Evolutionary conservation across 2,113 vertebrate genomes (phyloP), one percentile per base, ranked within the genome.

Genomic region (Clupea harengus): DNA sequence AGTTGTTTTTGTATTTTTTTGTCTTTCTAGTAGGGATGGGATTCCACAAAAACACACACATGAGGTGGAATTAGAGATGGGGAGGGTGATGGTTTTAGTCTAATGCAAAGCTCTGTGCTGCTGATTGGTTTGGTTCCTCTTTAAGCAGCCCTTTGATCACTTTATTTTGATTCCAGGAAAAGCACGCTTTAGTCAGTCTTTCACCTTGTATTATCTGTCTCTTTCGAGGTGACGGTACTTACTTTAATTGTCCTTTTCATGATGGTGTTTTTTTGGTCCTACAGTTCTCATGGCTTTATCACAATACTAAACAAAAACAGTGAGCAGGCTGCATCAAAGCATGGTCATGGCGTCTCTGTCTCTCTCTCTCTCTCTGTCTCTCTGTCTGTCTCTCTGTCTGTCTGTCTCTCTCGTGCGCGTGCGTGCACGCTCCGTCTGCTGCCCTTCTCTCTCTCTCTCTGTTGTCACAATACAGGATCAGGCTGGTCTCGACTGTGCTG

Each of bases 1-100:
- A 85, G 90, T 93, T 94, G 94, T 93, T 95, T 89, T 93, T 93
- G 91, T 81, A 6, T 39, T n/a, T 64, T 47, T 82, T 22, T 18
- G n/a, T 84, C 39, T 67, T 85, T 88, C 72, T 84, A 85, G 52
- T 90, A 83, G 89, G 47, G 49, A 80, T 45, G 89, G 47, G 49
- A 80, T 45, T 87, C 84, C 49, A 67, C 87, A 83, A 90, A 89
- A 91, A 90, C 87, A 88, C 85, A 83, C 84, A 86, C 54, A 75
- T 20, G 15, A 84, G 11, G 5, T 72, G 17, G 49, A 54, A 52
- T 72, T 39, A 46, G 60, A 44, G 47, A 85, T 67, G 54, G 54
- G 5, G 54, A 20, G 32, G 25, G 10, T 72, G 64, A 25, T 72
- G 64, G 64, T 28, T 28, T 72, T 72, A 32, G 64, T 28, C n/a